A percentile compares a stretch with the other conserved stretches of the same genome.
These are phyloP conservation scores for Megastigmus dorsalis DNA, from an alignment of 2,888 invertebrate species.

Conservation along the genomic window DNA sequence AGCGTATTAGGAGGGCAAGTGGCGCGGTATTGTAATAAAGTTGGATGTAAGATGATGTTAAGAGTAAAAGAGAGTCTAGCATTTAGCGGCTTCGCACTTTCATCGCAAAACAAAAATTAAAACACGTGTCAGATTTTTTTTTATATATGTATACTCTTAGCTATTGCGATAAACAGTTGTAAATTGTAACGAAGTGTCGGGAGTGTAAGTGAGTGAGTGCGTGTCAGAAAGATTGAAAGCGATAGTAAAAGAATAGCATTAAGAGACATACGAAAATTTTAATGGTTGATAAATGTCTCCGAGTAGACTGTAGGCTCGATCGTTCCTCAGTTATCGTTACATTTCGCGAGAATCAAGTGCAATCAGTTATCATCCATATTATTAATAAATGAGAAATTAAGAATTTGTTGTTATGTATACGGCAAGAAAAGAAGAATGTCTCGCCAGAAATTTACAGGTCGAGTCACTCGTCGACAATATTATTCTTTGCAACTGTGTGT, in stretches of 20 bases:
- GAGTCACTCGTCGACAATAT: slow-evolving; percentile 49
- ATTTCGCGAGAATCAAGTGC: slow-evolving; percentile 43
- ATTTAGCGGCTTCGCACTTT: slow-evolving; percentile 12
- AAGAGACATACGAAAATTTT: slow-evolving; percentile 36
- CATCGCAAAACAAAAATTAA: neutral
- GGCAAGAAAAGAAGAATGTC: slow-evolving; percentile 12
- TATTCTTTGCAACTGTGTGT: slow-evolving; percentile 15
- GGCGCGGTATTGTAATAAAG: slow-evolving; percentile 24
- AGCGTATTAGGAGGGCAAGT: slow-evolving; percentile 8
- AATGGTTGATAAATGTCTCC: slow-evolving; percentile 44
- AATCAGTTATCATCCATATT: slow-evolving; percentile 44
- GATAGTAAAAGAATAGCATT: slow-evolving; percentile 29
- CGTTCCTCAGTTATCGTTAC: slow-evolving; percentile 47
- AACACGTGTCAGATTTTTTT: slow-evolving; percentile 27
- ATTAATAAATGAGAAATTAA: slow-evolving; percentile 35
- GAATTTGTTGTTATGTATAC: slow-evolving; percentile 43
- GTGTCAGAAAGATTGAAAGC: too few species aligned
- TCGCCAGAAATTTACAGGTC: slow-evolving; percentile 48
- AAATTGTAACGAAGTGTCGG: slow-evolving; percentile 41
- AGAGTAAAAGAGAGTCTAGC: neutral
- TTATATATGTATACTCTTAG: slow-evolving; percentile 35
- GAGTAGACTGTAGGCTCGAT: slow-evolving; percentile 46
- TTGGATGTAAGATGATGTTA: neutral
- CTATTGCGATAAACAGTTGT: slow-evolving; percentile 42
- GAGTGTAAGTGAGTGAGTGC: slow-evolving; percentile 11